Evolutionary conservation across 1,140 invertebrate species (phyloP).

Genomic region (Drosophila navojoa): DNA sequence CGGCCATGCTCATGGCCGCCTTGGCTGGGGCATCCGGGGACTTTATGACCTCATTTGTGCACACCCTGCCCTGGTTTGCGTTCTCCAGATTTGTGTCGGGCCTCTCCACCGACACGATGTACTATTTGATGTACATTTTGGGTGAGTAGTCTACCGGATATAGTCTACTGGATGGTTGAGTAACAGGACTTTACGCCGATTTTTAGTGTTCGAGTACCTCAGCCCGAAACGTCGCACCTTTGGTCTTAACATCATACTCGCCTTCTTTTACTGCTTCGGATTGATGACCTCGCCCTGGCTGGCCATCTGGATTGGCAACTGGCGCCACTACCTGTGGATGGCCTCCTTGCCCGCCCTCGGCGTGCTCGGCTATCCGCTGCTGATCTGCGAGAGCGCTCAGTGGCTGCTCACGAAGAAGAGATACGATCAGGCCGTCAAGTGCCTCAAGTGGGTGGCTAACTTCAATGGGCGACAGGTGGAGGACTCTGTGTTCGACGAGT

Average conservation of each 20-base stretch:
- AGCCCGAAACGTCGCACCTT: constrained; percentile 85
- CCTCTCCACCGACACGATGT: constrained; percentile 86
- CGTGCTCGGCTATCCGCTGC: constrained; percentile 83
- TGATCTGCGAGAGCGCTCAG: constrained; percentile 86
- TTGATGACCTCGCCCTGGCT: constrained; percentile 85
- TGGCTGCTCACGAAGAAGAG: constrained; percentile 86
- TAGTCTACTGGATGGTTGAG: constrained; percentile 60
- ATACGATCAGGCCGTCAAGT: constrained; percentile 85
- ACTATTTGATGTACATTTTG: constrained; percentile 87
- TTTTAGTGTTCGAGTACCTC: constrained; percentile 86
- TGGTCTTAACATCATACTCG: constrained; percentile 86
- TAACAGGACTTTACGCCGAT: neutral
- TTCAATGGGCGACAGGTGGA: constrained; percentile 85
- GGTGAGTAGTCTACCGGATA: constrained; percentile 71
- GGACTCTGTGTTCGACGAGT: constrained; percentile 79
- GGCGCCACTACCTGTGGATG: constrained; percentile 85
- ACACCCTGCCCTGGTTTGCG: constrained; percentile 84
- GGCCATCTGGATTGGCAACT: constrained; percentile 85
- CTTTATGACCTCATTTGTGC: constrained; percentile 84
- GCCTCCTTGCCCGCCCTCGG: constrained; percentile 84
- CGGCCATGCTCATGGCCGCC: constrained; percentile 85
- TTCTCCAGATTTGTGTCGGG: constrained; percentile 85
- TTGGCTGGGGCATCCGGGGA: constrained; percentile 85
- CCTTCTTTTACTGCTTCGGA: constrained; percentile 86
- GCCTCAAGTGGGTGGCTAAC: constrained; percentile 85